phyloP scores from a whole-genome alignment of 2,113 vertebrate species.

The Microcebus jonahi region DNA sequence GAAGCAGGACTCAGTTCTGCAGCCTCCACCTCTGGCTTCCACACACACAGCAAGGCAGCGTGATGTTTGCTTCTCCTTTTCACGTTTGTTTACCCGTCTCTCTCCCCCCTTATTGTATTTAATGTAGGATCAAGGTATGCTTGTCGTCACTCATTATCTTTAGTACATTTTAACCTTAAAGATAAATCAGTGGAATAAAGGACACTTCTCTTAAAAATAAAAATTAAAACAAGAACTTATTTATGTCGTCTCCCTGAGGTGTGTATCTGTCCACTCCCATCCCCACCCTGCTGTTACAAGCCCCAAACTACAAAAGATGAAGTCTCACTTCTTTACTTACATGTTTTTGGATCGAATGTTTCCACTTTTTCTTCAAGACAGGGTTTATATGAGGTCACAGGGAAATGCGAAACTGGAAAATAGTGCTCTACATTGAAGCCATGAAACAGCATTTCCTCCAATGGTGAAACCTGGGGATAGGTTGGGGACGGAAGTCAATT shows the following conservation, averaged over 20 bases:
- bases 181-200: not conserved
- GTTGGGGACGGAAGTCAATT: not conserved
- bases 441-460: conserved; percentile 66
- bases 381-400: not conserved
- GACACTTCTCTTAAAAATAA: conserved; percentile 5
- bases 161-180: not conserved
- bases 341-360: conserved; percentile 77
- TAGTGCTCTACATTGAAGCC: conserved; percentile 53
- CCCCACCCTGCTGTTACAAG: not conserved
- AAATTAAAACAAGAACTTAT: conserved; percentile 6
- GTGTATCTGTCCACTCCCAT: not conserved
- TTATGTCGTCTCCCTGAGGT: not conserved
- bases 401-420: conserved; percentile 51
- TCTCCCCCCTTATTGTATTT: not conserved
- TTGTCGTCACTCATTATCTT: conserved; percentile 30
- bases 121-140: not conserved
- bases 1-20: not conserved
- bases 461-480: conserved; percentile 74
- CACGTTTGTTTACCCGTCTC: not conserved
- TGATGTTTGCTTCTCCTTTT: not conserved
- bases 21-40: not conserved
- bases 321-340: conserved; percentile 73
- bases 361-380: conserved; percentile 44
- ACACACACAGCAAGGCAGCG: too few species aligned
- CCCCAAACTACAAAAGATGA: not conserved